Evolutionary conservation across 2,797 vertebrate genomes (phyloP).

Genomic region (Tadarida brasiliensis): DNA sequence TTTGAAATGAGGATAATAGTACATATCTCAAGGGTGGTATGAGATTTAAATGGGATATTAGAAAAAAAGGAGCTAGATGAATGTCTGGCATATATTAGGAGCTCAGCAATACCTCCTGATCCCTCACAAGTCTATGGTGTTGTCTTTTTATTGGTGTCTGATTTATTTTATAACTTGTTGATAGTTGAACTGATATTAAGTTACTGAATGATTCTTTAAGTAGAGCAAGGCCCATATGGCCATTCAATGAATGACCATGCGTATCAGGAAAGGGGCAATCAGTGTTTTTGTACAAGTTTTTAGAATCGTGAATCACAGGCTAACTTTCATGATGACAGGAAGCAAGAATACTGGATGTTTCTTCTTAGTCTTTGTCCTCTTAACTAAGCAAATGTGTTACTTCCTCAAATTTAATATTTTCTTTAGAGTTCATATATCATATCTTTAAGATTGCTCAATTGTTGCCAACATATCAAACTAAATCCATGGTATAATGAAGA

Average conservation of each 20-base stretch:
- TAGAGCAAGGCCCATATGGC: not conserved
- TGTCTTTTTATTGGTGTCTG: constrained; percentile 43
- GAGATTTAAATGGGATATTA: constrained; percentile 28
- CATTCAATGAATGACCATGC: not conserved
- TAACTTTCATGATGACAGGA: not conserved
- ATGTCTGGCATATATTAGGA: not conserved
- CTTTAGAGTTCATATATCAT: not conserved
- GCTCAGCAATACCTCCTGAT: not conserved
- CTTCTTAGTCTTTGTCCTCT: not conserved
- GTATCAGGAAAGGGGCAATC: not conserved
- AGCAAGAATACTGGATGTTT: not conserved
- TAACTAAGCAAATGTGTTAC: not conserved
- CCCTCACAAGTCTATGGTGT: not conserved
- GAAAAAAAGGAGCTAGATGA: constrained; percentile 21
- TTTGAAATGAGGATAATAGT: constrained; percentile 21
- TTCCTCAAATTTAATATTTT: constrained; percentile 38
- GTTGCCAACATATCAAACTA: constrained; percentile 12
- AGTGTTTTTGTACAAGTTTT: not conserved
- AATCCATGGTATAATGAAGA: not conserved
- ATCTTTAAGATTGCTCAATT: constrained; percentile 28
- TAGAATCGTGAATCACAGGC: not conserved
- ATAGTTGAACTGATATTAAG: constrained; percentile 53
- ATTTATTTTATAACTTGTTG: constrained; percentile 52
- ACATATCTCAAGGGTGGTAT: not conserved
- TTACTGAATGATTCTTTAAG: constrained; percentile 42